Conservation (phyloP, 2,888 invertebrate genomes). For the Spodoptera littoralis region DNA sequence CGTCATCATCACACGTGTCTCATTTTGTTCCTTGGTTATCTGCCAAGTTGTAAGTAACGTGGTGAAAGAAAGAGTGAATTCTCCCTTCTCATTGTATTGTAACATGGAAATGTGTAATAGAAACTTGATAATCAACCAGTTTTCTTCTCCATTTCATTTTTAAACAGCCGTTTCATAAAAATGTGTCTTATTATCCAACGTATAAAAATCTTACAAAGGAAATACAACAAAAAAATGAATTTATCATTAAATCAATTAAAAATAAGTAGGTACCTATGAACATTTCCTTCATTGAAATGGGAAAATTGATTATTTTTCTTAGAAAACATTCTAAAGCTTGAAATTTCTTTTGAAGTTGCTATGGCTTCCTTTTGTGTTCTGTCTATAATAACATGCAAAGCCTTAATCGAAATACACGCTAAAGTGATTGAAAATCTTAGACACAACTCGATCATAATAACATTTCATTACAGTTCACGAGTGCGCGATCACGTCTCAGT, state of each 20-base stretch:
- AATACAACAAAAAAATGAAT: too few relatives aligned
- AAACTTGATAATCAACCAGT: too few relatives aligned
- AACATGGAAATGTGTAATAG: too few relatives aligned
- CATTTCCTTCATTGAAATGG: too few relatives aligned
- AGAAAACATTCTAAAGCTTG: too few relatives aligned
- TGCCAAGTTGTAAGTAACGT: slow-evolving; percentile 28
- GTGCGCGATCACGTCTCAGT: slow-evolving; percentile 45
- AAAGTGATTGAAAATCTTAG: slow-evolving; percentile 10
- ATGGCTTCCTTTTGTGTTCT: background rate
- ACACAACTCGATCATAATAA: slow-evolving; percentile 20
- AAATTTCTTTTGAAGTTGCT: background rate
- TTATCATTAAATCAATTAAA: too few relatives aligned
- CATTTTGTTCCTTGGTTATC: slow-evolving; percentile 33
- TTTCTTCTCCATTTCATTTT: too few relatives aligned
- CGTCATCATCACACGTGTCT: slow-evolving; percentile 22
- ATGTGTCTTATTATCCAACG: too few relatives aligned
- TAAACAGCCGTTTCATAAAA: too few relatives aligned
- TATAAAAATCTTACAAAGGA: too few relatives aligned
- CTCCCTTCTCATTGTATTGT: background rate
- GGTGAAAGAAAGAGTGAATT: background rate
- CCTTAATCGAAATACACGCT: slow-evolving; percentile 11
- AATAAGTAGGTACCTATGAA: too few relatives aligned
- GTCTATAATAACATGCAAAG: slow-evolving; percentile 10
- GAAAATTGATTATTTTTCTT: too few relatives aligned
- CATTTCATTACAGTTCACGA: slow-evolving; percentile 34